Percentiles rank a stretch among this genome's conserved stretches.
phyloP scores from a whole-genome alignment of 2,113 vertebrate species.

The Engystomops pustulosus region DNA sequence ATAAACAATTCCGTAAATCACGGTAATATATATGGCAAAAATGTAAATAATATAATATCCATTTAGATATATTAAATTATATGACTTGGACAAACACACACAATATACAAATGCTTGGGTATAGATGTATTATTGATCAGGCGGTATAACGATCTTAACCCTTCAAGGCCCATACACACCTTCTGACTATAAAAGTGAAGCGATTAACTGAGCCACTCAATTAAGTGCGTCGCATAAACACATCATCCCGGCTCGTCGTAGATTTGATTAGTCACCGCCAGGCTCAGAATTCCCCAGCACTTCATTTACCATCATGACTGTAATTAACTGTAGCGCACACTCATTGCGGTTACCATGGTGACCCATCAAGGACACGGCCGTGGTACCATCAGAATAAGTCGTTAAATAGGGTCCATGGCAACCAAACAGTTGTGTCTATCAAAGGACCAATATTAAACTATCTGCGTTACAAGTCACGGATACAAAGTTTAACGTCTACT shows the following conservation, averaged over 20 bases:
- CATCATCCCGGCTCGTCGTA: neutral
- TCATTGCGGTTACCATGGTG: constrained; percentile 60
- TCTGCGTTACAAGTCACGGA: constrained; percentile 29
- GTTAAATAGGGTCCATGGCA: neutral
- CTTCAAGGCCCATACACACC: neutral
- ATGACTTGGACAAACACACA: too few relatives aligned
- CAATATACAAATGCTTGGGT: neutral
- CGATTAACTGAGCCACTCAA: constrained; percentile 5
- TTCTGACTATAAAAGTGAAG: constrained; percentile 19
- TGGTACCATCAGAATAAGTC: constrained; percentile 27
- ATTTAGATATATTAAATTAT: too few relatives aligned
- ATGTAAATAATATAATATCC: too few relatives aligned
- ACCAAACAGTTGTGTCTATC: too few relatives aligned
- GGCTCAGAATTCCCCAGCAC: constrained; percentile 49
- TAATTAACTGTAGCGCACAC: constrained; percentile 62
- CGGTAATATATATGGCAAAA: too few relatives aligned
- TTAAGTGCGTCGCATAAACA: constrained; percentile 37
- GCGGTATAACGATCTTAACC: neutral
- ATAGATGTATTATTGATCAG: neutral
- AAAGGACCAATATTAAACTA: too few relatives aligned
- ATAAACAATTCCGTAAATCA: too few relatives aligned
- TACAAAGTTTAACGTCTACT: neutral
- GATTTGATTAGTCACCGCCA: constrained; percentile 44
- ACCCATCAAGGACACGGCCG: constrained; percentile 56
- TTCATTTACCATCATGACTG: constrained; percentile 58